Evolutionary conservation across 2,888 invertebrate genomes (phyloP).

Genomic region (Ceramica pisi): DNA sequence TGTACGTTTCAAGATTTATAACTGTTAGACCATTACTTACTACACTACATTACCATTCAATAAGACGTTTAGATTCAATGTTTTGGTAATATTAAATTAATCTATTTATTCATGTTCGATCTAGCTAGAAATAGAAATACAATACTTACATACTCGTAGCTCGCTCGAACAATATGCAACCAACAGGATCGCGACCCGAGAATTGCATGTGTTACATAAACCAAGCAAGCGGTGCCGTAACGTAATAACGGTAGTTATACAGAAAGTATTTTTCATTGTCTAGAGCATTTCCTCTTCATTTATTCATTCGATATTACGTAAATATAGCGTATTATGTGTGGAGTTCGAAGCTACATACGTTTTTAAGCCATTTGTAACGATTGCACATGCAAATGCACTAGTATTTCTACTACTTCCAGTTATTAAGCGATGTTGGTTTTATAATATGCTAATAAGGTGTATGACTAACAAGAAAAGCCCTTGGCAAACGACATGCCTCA

Average conservation of each 20-base stretch:
- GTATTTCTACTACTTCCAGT: slow-evolving; percentile 32
- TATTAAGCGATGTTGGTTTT: slow-evolving; percentile 29
- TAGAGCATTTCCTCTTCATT: slow-evolving; percentile 86
- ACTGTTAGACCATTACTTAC: slow-evolving; percentile 60
- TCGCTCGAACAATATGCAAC: slow-evolving; percentile 44
- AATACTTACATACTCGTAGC: slow-evolving; percentile 3
- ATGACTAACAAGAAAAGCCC: slow-evolving; percentile 57
- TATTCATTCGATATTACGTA: slow-evolving; percentile 79
- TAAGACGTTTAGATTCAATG: slow-evolving; percentile 11
- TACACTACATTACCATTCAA: slow-evolving; percentile 45
- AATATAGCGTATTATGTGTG: slow-evolving; percentile 65
- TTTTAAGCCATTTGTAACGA: slow-evolving; percentile 44
- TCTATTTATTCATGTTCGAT: slow-evolving; percentile 23
- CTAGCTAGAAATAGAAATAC: slow-evolving; percentile 15
- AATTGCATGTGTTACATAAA: slow-evolving; percentile 78
- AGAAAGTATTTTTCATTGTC: slow-evolving; percentile 87
- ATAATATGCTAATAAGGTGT: slow-evolving; percentile 51
- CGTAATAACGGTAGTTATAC: slow-evolving; percentile 80
- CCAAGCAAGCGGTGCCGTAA: slow-evolving; percentile 69
- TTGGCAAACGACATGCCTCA: slow-evolving; percentile 56
- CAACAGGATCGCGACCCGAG: slow-evolving; percentile 48
- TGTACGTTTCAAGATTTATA: slow-evolving; percentile 47
- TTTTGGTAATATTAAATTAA: slow-evolving; percentile 28
- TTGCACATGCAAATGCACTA: slow-evolving; percentile 48
- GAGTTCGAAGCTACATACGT: slow-evolving; percentile 24